Percentiles rank a stretch among this genome's conserved stretches.
These are phyloP conservation scores for Bryconaethiops microstoma DNA, from an alignment of 2,797 vertebrate genomes.

Conservation along the genomic window DNA sequence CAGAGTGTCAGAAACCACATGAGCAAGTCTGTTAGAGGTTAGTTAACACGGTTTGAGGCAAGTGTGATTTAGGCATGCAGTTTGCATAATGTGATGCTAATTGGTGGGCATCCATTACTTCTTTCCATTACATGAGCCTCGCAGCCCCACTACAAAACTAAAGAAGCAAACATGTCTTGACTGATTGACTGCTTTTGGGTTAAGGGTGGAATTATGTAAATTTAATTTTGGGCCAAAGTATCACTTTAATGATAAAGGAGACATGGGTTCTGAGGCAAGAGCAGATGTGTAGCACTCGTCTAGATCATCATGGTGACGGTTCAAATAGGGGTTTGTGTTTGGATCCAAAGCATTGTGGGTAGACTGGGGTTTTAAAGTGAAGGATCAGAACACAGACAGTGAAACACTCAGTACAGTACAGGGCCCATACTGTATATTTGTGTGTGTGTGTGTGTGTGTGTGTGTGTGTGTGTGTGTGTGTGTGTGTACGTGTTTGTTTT, in stretches of 20 bases:
- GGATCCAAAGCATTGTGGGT: slow-evolving; percentile 9
- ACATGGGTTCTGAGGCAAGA: background rate
- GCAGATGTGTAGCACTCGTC: background rate
- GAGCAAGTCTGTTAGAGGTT: too few species aligned
- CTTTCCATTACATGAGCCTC: background rate
- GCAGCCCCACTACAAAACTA: background rate
- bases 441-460: slow-evolving; percentile 37
- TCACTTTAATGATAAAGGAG: background rate
- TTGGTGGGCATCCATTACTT: background rate
- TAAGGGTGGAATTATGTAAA: background rate
- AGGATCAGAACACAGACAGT: slow-evolving; percentile 18
- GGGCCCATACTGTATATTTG: background rate
- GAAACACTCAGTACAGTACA: slow-evolving; percentile 14
- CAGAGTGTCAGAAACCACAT: too few species aligned
- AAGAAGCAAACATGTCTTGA: background rate
- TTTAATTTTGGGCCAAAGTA: background rate
- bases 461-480: slow-evolving; percentile 35
- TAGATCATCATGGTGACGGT: background rate
- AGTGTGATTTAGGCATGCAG: background rate
- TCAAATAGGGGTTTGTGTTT: slow-evolving; percentile 17
- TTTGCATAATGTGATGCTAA: background rate
- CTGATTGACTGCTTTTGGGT: background rate
- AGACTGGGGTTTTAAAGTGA: slow-evolving; percentile 8
- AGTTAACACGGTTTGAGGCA: too few species aligned
- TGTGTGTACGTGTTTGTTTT: slow-evolving; percentile 42